Percentiles rank a stretch among this genome's conserved stretches.
Evolutionary conservation across 2,113 vertebrate species (phyloP).

Genomic region (Todiramphus chloris): DNA sequence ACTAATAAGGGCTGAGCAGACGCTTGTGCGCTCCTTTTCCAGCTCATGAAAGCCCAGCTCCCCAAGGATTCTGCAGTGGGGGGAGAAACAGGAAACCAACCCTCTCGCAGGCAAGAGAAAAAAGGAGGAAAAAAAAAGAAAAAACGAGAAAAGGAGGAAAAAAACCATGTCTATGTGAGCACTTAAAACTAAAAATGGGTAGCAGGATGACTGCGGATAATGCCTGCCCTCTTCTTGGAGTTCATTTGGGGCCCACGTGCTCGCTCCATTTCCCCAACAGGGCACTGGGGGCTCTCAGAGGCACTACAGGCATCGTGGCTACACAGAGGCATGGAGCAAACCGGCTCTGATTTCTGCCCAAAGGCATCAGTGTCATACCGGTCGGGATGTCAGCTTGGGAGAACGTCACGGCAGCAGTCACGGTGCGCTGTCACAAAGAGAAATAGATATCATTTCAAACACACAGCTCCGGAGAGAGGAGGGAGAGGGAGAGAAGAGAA

Average conservation of each 20-base stretch:
- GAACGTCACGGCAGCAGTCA: slow-evolving; percentile 80
- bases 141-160: neutral
- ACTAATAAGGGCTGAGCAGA: slow-evolving; percentile 58
- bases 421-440: slow-evolving; percentile 87
- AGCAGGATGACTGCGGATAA: neutral
- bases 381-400: slow-evolving; percentile 79
- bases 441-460: slow-evolving; percentile 91
- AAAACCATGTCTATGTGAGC: neutral
- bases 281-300: slow-evolving; percentile 56
- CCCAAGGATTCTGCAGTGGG: slow-evolving; percentile 28
- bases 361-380: slow-evolving; percentile 86
- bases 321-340: slow-evolving; percentile 74
- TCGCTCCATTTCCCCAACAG: slow-evolving; percentile 39
- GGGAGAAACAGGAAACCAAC: slow-evolving; percentile 14
- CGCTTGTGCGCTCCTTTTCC: neutral
- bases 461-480: slow-evolving; percentile 47
- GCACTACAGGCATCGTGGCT: neutral
- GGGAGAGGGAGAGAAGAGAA: slow-evolving; percentile 28
- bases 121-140: neutral
- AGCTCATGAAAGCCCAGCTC: slow-evolving; percentile 34
- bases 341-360: slow-evolving; percentile 89
- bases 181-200: neutral
- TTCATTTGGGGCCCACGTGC: slow-evolving; percentile 68
- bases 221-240: slow-evolving; percentile 48
- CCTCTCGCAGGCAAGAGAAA: neutral